Evolutionary conservation across 2,113 vertebrate species (phyloP).

Genomic region (Cyphomyrus plagiostoma): DNA sequence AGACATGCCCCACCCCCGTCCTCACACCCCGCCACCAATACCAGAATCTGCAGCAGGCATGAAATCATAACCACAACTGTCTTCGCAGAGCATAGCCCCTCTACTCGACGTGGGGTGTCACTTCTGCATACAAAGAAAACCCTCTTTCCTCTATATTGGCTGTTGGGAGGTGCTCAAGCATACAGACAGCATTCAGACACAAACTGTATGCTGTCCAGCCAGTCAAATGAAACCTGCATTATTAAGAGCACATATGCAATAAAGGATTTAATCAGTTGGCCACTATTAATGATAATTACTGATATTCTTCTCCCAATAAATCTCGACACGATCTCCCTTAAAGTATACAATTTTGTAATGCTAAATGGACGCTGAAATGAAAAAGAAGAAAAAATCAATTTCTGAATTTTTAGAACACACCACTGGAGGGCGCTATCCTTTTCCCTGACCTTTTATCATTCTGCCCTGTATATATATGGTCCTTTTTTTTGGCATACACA

Average conservation of each 20-base stretch:
- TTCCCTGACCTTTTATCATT: not conserved
- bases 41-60: conserved; percentile 29
- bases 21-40: conserved; percentile 2
- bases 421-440: conserved; percentile 36
- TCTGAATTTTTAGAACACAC: not conserved
- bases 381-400: not conserved
- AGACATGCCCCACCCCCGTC: conserved; percentile 22
- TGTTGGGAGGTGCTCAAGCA: not conserved
- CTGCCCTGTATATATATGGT: not conserved
- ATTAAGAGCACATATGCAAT: not conserved
- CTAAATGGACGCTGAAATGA: not conserved
- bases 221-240: not conserved
- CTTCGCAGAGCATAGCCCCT: not conserved
- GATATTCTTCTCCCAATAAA: not conserved
- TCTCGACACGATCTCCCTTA: not conserved
- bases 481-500: not conserved
- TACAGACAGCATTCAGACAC: not conserved
- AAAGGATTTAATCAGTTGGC: not conserved
- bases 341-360: not conserved
- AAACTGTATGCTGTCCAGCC: not conserved
- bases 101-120: not conserved
- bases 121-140: not conserved
- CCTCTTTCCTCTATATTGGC: not conserved
- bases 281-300: not conserved
- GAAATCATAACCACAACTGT: conserved; percentile 32